A percentile compares a stretch with the other conserved stretches of the same genome.
phyloP scores from a whole-genome alignment of 2,113 vertebrate genomes.

The Sylvia atricapilla region DNA sequence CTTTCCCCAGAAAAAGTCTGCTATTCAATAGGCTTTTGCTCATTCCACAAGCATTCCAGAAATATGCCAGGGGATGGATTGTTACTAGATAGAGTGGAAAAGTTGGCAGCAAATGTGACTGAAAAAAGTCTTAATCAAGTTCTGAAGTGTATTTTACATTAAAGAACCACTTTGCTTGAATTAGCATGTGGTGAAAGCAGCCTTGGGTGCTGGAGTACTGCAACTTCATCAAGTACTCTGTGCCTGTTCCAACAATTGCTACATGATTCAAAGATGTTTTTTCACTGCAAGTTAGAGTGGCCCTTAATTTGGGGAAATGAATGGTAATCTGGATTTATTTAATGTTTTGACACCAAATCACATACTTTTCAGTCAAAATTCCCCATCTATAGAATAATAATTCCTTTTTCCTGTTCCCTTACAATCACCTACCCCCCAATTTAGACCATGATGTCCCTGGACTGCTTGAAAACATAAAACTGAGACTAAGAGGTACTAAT shows the following conservation, averaged over 20 bases:
- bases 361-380: background rate
- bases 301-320: background rate
- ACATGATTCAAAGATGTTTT: background rate
- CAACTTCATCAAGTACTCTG: background rate
- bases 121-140: background rate
- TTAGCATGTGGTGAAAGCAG: background rate
- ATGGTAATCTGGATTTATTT: background rate
- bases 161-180: background rate
- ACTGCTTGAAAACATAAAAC: background rate
- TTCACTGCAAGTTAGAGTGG: background rate
- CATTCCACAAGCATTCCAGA: background rate
- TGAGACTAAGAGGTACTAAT: background rate
- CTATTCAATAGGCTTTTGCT: background rate
- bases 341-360: background rate
- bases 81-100: background rate
- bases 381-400: background rate
- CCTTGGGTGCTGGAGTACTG: background rate
- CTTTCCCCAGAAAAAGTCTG: background rate
- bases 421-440: fast-evolving
- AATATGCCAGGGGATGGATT: background rate
- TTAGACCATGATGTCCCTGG: background rate
- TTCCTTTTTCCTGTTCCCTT: background rate
- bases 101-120: background rate
- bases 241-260: background rate
- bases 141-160: background rate